Conservation (phyloP, 2,797 vertebrate species). For the Antennarius maculatus region DNA sequence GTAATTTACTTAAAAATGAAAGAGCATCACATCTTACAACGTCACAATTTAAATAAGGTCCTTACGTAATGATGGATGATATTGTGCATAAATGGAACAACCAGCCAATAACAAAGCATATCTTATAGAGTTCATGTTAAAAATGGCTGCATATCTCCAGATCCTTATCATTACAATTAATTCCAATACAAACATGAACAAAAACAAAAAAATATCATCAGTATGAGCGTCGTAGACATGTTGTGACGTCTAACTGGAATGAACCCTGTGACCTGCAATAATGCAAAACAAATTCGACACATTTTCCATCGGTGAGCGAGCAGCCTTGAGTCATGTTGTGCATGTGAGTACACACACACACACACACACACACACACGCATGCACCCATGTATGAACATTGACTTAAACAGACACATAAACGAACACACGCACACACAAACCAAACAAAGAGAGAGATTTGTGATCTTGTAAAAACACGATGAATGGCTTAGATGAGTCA, state of each 20-base stretch:
- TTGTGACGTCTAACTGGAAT: slow-evolving; percentile 26
- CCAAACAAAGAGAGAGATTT: slow-evolving; percentile 66
- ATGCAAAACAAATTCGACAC: slow-evolving; percentile 4
- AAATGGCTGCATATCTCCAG: not conserved
- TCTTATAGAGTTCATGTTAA: not conserved
- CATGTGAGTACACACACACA: slow-evolving; percentile 36
- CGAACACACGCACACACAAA: slow-evolving; percentile 2
- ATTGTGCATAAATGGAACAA: not conserved
- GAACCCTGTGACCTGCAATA: slow-evolving; percentile 31
- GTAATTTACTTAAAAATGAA: not conserved
- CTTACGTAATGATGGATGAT: not conserved
- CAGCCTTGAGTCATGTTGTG: slow-evolving; percentile 44
- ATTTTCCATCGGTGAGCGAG: slow-evolving; percentile 37
- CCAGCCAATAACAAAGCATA: not conserved
- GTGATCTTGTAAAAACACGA: slow-evolving; percentile 72
- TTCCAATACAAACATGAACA: slow-evolving; percentile 5
- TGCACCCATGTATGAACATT: slow-evolving; percentile 43
- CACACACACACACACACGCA: not conserved
- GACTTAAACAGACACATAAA: slow-evolving; percentile 42
- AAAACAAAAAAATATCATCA: slow-evolving; percentile 18
- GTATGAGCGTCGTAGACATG: slow-evolving; percentile 36
- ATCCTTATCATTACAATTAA: not conserved
- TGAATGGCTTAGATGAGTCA: slow-evolving; percentile 65
- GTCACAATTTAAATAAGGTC: not conserved
- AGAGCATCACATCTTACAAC: not conserved